Conservation (phyloP, 2,888 invertebrate genomes). For the Stramonita haemastoma region DNA sequence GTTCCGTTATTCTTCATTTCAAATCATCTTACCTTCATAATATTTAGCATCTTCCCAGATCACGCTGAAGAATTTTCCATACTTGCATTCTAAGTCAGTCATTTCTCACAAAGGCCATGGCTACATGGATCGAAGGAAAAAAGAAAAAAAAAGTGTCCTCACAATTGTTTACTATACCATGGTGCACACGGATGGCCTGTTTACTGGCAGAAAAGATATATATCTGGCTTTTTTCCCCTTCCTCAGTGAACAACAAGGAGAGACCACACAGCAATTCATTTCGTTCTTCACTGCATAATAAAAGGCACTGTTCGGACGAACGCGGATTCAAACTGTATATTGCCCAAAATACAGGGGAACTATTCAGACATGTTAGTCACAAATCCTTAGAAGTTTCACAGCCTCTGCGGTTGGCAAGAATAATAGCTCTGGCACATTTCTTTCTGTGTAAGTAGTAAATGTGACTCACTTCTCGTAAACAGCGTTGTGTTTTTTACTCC, state of each 20-base stretch:
- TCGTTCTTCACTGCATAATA: neutral
- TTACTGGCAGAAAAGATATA: neutral
- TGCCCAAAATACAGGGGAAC: neutral
- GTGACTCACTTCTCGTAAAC: neutral
- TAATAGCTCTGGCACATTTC: neutral
- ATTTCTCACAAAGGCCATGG: constrained; percentile 21
- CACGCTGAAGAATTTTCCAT: constrained; percentile 41
- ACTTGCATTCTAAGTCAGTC: constrained; percentile 42
- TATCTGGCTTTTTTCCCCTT: neutral
- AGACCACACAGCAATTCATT: neutral
- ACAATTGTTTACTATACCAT: neutral
- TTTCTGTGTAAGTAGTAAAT: neutral
- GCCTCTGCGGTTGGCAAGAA: neutral
- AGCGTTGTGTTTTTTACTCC: neutral
- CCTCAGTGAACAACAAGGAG: neutral
- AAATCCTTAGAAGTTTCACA: neutral
- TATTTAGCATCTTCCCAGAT: constrained; percentile 39
- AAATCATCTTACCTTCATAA: constrained; percentile 36
- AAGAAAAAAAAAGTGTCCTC: neutral
- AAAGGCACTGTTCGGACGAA: neutral
- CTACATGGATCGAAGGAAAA: neutral
- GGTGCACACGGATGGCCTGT: too few species aligned
- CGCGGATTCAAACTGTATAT: neutral
- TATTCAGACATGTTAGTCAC: neutral
- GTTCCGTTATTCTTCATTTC: too few species aligned